These are phyloP conservation scores for Orgyia antiqua DNA, from an alignment of 2,888 invertebrate species.

Conservation along the genomic window DNA sequence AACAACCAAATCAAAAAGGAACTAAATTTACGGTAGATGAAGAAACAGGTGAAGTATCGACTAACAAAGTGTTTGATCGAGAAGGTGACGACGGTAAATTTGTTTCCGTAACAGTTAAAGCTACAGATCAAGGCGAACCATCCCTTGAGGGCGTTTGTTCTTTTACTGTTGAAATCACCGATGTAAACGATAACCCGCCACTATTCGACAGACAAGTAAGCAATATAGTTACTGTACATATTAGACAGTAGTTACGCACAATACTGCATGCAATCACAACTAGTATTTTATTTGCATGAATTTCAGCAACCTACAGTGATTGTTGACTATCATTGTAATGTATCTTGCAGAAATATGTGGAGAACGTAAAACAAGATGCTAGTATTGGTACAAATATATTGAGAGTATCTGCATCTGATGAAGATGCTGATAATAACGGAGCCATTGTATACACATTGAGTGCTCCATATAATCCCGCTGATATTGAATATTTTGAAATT, in stretches of 20 bases:
- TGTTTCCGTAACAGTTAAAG: constrained; percentile 97
- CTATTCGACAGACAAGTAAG: constrained; percentile 95
- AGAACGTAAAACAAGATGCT: constrained; percentile 97
- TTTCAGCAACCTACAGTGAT: constrained; percentile 26
- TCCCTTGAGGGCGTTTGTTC: constrained; percentile 98
- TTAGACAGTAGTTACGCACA: constrained; percentile 29
- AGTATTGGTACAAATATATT: constrained; percentile 96
- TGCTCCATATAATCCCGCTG: constrained; percentile 91
- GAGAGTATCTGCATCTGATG: constrained; percentile 96
- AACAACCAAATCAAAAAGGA: constrained; percentile 96
- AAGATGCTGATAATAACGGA: constrained; percentile 98
- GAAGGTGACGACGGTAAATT: constrained; percentile 98
- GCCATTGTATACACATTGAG: constrained; percentile 95
- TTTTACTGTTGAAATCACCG: constrained; percentile 98
- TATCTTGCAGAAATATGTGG: constrained; percentile 92
- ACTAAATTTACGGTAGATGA: constrained; percentile 97
- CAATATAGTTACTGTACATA: constrained; percentile 26
- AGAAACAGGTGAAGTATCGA: constrained; percentile 95
- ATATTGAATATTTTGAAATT: constrained; percentile 97
- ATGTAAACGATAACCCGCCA: constrained; percentile 98
- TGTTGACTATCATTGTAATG: constrained; percentile 36
- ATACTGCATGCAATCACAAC: constrained; percentile 41
- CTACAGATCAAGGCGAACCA: constrained; percentile 99
- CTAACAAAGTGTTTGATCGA: constrained; percentile 97
- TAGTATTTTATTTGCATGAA: constrained; percentile 36